Evolutionary conservation across 2,888 invertebrate species (phyloP), one percentile per base, ranked within the genome.

Genomic region (Ametastegia equiseti): DNA sequence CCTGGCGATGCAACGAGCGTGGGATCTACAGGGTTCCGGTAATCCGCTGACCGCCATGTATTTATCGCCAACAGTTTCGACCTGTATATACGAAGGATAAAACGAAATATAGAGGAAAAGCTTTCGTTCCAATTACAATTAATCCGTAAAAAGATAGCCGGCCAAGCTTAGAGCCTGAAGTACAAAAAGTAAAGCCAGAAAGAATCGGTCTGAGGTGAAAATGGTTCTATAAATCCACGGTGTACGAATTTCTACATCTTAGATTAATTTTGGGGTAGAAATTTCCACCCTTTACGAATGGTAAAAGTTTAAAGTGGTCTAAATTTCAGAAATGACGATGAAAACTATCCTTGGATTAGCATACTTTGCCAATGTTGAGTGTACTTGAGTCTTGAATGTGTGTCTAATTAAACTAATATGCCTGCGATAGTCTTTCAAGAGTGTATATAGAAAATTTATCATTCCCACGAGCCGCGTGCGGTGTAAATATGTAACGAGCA

Each of bases 21-120:
- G 98, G 54, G 96, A 96, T 81, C 95, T 94, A 90, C 98, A 98
- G 9, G 96, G 96, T 90, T 98, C 98, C 0, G 98, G 98, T 79
- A 98, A 93, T 67, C 98, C 98, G 86, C 98, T 97, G 0, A 98
- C 98, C 0, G 98, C 98, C 98, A 98, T 99, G 91, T 99, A 99
- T 92, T 98, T 98, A 92, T 98, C 98, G 82, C 98, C 98, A 30
- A 98, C 98, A 13, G 98, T 99, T 93, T 99, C 98, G 83, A 99
- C 98, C 98, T 98, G 88, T 54, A 5, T 36, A 54, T 78, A 81
- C 78, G 80, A n/a, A 11, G 45, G n/a, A 50, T 7, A 47, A 13
- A 39, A 45, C 27, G 27, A 19, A 23, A 54, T 54, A 19, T 15
- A 15, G 27, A 23, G 13, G 27, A 2, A 39, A 3, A 36, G 45